Conservation (phyloP, 37 sponge, comb jelly and placozoan genomes). For the Ephydatia muelleri region DNA sequence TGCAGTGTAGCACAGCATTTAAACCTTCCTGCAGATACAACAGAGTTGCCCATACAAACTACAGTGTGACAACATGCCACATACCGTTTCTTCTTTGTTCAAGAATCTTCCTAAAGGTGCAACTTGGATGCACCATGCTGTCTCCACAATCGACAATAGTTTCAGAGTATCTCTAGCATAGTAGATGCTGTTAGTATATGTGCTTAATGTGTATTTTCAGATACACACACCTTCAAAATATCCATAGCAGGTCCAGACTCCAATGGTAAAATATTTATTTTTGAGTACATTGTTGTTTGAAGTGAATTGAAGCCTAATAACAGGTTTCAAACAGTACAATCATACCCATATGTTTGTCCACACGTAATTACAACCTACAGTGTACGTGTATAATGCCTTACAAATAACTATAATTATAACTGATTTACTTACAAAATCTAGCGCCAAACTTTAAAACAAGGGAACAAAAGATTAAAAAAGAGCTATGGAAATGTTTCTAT, state of each 20-base stretch:
- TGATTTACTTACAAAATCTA: no score
- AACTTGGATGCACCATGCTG: not conserved
- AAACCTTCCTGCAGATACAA: not conserved
- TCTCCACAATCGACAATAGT: not conserved
- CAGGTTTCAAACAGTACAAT: no score
- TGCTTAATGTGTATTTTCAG: no score
- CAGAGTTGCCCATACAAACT: not conserved
- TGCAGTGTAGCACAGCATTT: not conserved
- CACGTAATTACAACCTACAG: no score
- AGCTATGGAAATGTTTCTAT: no score
- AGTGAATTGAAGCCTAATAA: not conserved
- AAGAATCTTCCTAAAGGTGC: not conserved
- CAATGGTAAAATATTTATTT: not conserved
- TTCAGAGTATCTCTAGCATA: not conserved
- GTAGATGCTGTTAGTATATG: no score
- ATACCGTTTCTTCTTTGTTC: not conserved
- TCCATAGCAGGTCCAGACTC: not conserved
- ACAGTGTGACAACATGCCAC: not conserved
- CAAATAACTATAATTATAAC: no score
- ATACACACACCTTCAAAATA: not conserved
- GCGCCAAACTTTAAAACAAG: no score
- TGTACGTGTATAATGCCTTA: no score
- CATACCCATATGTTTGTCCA: no score
- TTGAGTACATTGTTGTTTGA: not conserved
- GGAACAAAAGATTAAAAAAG: no score